Base-by-base conservation (phyloP, 2,797 vertebrate genomes). In the Gobionotothen gibberifrons region DNA sequence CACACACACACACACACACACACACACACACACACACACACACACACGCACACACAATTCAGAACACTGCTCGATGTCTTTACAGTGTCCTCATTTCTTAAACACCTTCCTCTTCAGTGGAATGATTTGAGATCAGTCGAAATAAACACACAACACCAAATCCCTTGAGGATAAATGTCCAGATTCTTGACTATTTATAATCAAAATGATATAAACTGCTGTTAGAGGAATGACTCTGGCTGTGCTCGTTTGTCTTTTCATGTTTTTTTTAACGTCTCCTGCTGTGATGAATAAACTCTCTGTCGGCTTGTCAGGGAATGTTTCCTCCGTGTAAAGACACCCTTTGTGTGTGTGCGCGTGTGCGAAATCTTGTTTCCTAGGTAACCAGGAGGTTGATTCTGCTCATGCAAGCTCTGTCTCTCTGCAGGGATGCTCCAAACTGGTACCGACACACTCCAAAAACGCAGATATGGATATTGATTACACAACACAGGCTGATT, bases 281-380 rank as follows among this genome's bases (percentile, higher is more conserved):
- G 52, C 64, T 71, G 72, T 42, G 81, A 72, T 73, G 57, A 76
- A 86, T 79, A 77, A 75, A 76, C 77, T 78, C 78, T 39, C 49
- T 71, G 78, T 81, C 43, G 36, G 51, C 47, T 63, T 43, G 51
- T 65, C 43, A 51, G 36, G 9, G 55, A 60, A 68, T 59, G 63
- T 70, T 76, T 57, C 74, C 59, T 52, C 47, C 2, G 19, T 48
- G 44, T 53, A 36, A 72, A 75, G 61, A 81, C 44, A 47, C 42
- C 16, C 14, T 26, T 29, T 65, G 51, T 57, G 69, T 56, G n/a
- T 16, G 61, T 17, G 51, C 11, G 40, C 10, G 63, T 2, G 56
- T 13, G 40, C 1, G 9, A 87, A 61, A 57, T 68, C 94, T 84
- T 92, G 95, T 95, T 95, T 93, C 94, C 95, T 85, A 87, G 94